Conservation (phyloP, 2,797 vertebrate genomes). For the Megaceryle alcyon region DNA sequence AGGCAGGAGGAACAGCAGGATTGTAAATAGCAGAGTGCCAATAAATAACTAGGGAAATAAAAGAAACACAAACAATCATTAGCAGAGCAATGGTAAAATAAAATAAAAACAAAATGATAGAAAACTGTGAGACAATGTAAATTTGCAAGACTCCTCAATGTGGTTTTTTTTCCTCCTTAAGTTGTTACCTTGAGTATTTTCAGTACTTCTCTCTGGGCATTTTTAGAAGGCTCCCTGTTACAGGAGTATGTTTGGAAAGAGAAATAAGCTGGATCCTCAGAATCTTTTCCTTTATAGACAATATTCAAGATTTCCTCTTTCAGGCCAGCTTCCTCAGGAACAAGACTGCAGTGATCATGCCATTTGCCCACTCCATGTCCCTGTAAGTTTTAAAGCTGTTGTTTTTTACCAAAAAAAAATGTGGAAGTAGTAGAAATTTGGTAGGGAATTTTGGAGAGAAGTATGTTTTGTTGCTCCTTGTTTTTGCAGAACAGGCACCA, state of each 20-base stretch:
- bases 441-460: background rate
- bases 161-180: background rate
- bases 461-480: background rate
- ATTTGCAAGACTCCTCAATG: background rate
- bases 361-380: background rate
- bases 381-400: background rate
- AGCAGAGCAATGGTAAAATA: background rate
- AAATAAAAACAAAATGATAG: background rate
- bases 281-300: background rate
- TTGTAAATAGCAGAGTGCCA: constrained; percentile 93
- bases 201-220: background rate
- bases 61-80: background rate
- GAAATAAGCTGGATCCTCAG: background rate
- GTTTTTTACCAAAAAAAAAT: background rate
- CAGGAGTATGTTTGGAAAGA: background rate
- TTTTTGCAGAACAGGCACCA: background rate
- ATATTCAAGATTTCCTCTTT: background rate
- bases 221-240: background rate
- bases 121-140: background rate
- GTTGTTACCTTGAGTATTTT: background rate
- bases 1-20: constrained; percentile 94
- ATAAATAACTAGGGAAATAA: constrained; percentile 88
- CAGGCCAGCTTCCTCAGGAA: background rate
- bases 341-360: background rate
- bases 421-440: background rate